Conservation (phyloP, 2,113 vertebrate genomes). For the Bostrychus sinensis region DNA sequence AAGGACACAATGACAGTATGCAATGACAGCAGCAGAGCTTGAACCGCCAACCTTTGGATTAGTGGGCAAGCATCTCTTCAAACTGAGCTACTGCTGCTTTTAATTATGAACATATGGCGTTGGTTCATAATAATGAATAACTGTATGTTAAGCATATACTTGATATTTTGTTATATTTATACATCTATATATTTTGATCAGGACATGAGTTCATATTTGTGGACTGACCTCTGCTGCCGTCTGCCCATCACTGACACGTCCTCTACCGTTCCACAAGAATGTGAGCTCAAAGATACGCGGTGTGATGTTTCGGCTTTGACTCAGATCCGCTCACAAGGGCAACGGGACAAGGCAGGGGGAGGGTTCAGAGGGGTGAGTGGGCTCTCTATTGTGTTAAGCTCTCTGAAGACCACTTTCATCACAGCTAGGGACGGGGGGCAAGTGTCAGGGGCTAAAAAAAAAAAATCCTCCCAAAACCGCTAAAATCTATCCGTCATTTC, state of each 20-base stretch:
- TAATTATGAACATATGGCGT: too few species aligned
- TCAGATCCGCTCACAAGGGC: conserved; percentile 53
- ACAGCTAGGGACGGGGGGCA: conserved; percentile 23
- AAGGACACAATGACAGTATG: too few species aligned
- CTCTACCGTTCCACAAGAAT: conserved; percentile 50
- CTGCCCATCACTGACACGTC: conserved; percentile 25
- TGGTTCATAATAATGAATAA: too few species aligned
- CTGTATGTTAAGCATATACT: too few species aligned
- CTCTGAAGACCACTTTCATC: conserved; percentile 43
- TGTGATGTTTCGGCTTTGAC: conserved; percentile 65
- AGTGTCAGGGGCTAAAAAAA: conserved; percentile 6
- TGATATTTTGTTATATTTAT: too few species aligned
- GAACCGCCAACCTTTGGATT: too few species aligned
- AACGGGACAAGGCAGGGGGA: conserved; percentile 6
- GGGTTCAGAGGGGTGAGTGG: too few species aligned
- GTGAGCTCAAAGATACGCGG: conserved; percentile 55
- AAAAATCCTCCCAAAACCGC: conserved; percentile 17
- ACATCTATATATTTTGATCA: too few species aligned
- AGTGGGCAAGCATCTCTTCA: too few species aligned
- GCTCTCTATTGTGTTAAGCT: conserved; percentile 36
- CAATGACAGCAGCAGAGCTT: too few species aligned
- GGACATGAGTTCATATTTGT: background rate
- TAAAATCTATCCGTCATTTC: conserved; percentile 25
- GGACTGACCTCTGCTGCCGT: conserved; percentile 3
- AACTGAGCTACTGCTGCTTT: too few species aligned